Base-by-base conservation (phyloP, 1,140 invertebrate genomes). In the Stegodyphus dumicola region DNA sequence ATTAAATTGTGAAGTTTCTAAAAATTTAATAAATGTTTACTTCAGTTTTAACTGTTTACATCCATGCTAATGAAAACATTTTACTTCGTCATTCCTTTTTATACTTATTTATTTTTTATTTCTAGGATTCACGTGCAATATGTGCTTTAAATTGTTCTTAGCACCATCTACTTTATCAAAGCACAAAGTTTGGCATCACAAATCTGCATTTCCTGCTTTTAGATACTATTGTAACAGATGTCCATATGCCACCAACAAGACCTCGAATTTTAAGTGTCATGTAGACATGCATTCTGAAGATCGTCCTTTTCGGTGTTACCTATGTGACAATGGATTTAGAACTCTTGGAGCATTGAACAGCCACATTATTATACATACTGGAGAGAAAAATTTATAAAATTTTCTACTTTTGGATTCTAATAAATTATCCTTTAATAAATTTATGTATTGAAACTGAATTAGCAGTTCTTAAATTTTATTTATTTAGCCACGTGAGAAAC, bases 251-350 rank as follows among this genome's bases (percentile, higher is more conserved):
- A 67, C 65, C 7, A 17, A 67, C n/a, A 67, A 67, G 9, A 15
- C 7, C 7, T 15, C 65, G 2, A 15, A 67, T 67, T 67, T 67
- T 18, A 67, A 67, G 6, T 7, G n/a, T 67, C 65, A 67, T 18
- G 9, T 67, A n/a, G 17, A 67, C n/a, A n/a, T 17, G 17, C 65
- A 67, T 17, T 15, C n/a, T 13, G 11, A 13, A n/a, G 17, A 67
- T 67, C 13, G 65, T 7, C 65, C 65, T n/a, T 67, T 67, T 67
- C 11, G n/a, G n/a, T 67, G 65, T 17, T 67, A 9, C 17, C 7
- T 67, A 6, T 67, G 65, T 67, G 65, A n/a, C n/a, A 67, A 17
- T 67, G 65, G 65, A 67, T 67, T 67, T 67, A 67, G n/a, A 67
- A 67, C 10, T 7, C 13, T 67, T 7, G 9, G 10, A 7, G n/a